Evolutionary conservation across 1,140 invertebrate genomes (phyloP).

Genomic region (Pantala flavescens): DNA sequence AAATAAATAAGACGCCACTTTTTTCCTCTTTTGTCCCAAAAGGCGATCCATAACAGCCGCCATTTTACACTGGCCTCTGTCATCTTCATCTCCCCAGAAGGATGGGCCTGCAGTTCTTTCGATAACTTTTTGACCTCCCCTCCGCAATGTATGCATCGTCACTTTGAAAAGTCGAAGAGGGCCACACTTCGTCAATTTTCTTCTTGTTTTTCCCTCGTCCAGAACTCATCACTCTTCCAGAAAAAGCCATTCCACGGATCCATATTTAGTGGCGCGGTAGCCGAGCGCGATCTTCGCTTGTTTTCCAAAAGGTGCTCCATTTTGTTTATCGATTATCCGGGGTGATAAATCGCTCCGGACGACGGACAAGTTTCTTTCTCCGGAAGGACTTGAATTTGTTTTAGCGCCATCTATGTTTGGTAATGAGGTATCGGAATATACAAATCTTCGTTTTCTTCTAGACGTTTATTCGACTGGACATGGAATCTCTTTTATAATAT

Average conservation of each 20-base stretch:
- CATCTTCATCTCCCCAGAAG: background rate
- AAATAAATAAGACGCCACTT: background rate
- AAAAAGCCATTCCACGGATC: background rate
- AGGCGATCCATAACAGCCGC: background rate
- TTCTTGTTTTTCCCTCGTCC: constrained; percentile 9
- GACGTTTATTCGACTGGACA: no score
- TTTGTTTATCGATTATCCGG: no score
- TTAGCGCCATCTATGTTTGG: no score
- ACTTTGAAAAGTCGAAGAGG: constrained; percentile 5
- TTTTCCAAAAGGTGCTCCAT: no score
- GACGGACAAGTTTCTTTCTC: no score
- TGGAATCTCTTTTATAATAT: no score
- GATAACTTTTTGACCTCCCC: background rate
- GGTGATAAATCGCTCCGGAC: no score
- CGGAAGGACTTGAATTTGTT: no score
- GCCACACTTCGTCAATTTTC: background rate
- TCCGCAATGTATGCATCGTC: constrained; percentile 8
- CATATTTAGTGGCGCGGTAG: background rate
- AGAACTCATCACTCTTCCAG: background rate
- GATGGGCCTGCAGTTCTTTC: background rate
- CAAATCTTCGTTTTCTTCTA: no score
- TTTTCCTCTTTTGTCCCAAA: background rate
- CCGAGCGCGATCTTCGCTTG: background rate
- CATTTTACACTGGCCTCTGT: background rate
- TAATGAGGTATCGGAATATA: no score